A percentile compares a stretch with the other conserved stretches of the same genome.
Evolutionary conservation across 2,888 invertebrate species (phyloP).

Genomic region (Orthonychiurus folsomi): DNA sequence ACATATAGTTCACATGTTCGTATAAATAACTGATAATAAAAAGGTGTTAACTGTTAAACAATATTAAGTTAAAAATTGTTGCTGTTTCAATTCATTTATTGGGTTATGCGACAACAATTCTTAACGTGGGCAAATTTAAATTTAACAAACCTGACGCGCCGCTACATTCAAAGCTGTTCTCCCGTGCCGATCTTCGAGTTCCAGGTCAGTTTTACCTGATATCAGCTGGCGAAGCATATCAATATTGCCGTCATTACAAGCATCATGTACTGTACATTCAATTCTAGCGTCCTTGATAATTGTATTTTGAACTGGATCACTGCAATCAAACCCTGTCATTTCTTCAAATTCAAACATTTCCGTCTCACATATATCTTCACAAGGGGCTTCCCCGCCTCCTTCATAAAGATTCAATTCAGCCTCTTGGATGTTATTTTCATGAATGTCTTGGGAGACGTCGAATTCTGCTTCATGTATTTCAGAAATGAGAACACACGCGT

Average conservation of each 20-base stretch:
- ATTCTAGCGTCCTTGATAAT: conserved; percentile 4
- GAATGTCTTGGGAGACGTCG: background rate
- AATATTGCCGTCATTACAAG: conserved; percentile 66
- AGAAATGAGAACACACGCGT: background rate
- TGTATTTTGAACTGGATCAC: background rate
- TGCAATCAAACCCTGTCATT: conserved; percentile 38
- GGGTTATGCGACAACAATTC: too few species aligned
- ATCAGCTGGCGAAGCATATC: conserved; percentile 57
- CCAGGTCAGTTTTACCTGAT: conserved; percentile 42
- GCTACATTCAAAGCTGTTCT: background rate
- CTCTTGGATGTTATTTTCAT: conserved; percentile 35
- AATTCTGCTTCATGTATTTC: conserved; percentile 13
- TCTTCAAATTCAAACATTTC: conserved; percentile 43
- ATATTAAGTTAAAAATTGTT: too few species aligned
- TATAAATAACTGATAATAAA: too few species aligned
- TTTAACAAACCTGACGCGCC: too few species aligned
- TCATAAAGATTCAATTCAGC: conserved; percentile 43
- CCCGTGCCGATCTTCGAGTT: background rate
- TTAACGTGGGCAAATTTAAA: too few species aligned
- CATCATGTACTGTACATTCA: conserved; percentile 52
- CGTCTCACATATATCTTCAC: conserved; percentile 40
- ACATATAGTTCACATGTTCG: too few species aligned
- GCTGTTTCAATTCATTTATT: too few species aligned
- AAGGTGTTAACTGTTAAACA: too few species aligned
- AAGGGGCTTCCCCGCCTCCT: conserved; percentile 45